phyloP scores from a whole-genome alignment of 2,113 vertebrate genomes.

The Lipotes vexillifer region DNA sequence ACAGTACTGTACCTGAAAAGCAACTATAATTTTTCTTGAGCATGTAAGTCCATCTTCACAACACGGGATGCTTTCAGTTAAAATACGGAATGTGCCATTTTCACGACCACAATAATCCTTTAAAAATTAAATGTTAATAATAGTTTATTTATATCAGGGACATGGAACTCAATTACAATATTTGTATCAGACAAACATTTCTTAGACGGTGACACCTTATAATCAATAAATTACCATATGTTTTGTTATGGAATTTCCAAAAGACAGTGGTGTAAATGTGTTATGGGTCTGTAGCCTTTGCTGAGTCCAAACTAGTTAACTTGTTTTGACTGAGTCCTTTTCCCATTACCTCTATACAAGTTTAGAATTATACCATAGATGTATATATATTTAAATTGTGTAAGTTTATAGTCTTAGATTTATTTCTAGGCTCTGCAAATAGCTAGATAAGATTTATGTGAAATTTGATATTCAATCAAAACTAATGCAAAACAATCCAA shows the following conservation, averaged over 20 bases:
- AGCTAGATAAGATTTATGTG: background rate
- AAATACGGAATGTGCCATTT: conserved; percentile 80
- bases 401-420: background rate
- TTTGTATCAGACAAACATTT: background rate
- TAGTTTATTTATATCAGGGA: background rate
- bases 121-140: background rate
- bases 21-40: conserved; percentile 82
- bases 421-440: background rate
- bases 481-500: background rate
- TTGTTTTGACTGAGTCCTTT: background rate
- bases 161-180: background rate
- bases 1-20: conserved; percentile 75
- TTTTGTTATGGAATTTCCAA: background rate
- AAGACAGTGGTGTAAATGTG: background rate
- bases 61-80: conserved; percentile 86
- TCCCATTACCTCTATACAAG: background rate
- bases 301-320: background rate
- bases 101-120: conserved; percentile 83
- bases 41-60: conserved; percentile 88
- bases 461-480: background rate
- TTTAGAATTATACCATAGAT: background rate
- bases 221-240: background rate
- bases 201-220: background rate
- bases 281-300: background rate
- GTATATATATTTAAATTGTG: background rate